Percentiles rank a stretch among this genome's conserved stretches.
phyloP scores from a whole-genome alignment of 2,113 vertebrate species.

The Phainopepla nitens region DNA sequence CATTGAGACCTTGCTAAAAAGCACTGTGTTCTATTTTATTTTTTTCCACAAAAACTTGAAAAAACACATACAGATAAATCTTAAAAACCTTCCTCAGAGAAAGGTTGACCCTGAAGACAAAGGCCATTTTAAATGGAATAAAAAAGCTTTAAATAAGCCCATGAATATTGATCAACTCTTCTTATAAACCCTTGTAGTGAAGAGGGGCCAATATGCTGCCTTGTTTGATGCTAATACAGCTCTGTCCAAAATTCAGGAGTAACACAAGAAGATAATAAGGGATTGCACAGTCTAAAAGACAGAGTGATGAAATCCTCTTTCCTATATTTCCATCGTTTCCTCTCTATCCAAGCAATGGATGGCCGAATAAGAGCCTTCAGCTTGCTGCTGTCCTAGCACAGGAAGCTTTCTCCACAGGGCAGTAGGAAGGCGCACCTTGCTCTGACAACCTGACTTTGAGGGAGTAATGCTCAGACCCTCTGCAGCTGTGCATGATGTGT shows the following conservation, averaged over 20 bases:
- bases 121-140: neutral
- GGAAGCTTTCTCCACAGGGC: neutral
- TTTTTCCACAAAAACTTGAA: neutral
- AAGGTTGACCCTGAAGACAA: neutral
- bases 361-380: rapidly evolving
- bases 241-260: neutral
- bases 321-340: neutral
- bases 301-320: neutral
- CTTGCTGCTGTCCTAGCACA: neutral
- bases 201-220: neutral
- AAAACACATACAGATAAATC: neutral
- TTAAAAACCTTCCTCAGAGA: neutral
- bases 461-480: neutral
- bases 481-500: neutral
- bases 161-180: neutral
- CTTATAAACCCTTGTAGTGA: neutral
- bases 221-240: neutral
- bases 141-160: neutral
- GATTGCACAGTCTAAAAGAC: neutral
- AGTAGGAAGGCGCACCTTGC: neutral
- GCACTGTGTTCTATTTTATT: neutral
- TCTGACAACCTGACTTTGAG: neutral
- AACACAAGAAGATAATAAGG: neutral
- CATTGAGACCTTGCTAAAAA: neutral
- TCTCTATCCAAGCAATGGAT: neutral